Conservation (phyloP, 2,113 vertebrate genomes). For the Nibea albiflora region DNA sequence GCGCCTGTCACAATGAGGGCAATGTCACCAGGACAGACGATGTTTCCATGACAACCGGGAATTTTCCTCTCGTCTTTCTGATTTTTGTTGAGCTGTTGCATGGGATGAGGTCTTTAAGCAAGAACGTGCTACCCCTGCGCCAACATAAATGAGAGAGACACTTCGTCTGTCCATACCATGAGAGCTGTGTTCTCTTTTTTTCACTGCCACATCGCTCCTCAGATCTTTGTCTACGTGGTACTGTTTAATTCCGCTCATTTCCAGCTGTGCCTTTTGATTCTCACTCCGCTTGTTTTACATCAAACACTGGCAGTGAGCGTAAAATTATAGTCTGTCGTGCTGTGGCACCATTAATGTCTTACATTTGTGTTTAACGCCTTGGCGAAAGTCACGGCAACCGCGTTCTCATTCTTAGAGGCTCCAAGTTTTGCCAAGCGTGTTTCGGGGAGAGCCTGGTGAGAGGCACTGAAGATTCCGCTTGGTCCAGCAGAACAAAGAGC, state of each 20-base stretch:
- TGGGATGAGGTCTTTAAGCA: slow-evolving; percentile 39
- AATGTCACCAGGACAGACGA: slow-evolving; percentile 56
- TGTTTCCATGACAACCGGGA: slow-evolving; percentile 72
- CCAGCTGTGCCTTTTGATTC: slow-evolving; percentile 59
- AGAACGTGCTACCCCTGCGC: not conserved
- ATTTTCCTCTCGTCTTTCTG: slow-evolving; percentile 9
- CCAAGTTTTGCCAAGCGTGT: slow-evolving; percentile 2
- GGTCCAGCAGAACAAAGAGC: slow-evolving; percentile 33
- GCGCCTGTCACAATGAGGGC: slow-evolving; percentile 62
- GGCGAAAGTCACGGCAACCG: slow-evolving; percentile 43
- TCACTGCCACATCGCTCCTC: slow-evolving; percentile 6
- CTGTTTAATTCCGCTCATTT: slow-evolving; percentile 44
- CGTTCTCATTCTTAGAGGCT: slow-evolving; percentile 17
- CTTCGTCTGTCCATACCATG: slow-evolving; percentile 8
- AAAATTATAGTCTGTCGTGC: slow-evolving; percentile 45
- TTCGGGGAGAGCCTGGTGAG: not conserved
- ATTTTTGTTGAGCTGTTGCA: slow-evolving; percentile 43
- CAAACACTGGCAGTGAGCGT: slow-evolving; percentile 42
- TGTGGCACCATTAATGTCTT: slow-evolving; percentile 34
- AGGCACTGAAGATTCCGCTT: not conserved
- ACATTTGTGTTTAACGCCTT: slow-evolving; percentile 58
- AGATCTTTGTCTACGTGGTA: slow-evolving; percentile 7
- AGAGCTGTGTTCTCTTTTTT: not conserved
- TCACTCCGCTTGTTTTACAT: slow-evolving; percentile 61
- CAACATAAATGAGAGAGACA: slow-evolving; percentile 27